phyloP scores from a whole-genome alignment of 2,113 vertebrate genomes.

The Saccopteryx bilineata region DNA sequence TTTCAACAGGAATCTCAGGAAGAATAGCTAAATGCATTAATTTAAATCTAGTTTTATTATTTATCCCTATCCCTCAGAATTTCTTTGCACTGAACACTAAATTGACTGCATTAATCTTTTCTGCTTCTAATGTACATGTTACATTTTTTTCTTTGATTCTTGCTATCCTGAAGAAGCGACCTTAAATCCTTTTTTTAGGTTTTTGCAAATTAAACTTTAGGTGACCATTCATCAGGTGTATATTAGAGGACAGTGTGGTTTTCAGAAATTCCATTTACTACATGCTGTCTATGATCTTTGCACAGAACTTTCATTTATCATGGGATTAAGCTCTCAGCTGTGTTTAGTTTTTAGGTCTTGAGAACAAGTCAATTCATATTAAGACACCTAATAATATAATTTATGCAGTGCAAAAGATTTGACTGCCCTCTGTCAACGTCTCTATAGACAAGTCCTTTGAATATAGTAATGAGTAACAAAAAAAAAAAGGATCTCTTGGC shows the following conservation, averaged over 20 bases:
- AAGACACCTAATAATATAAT: constrained; percentile 91
- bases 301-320: constrained; percentile 91
- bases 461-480: constrained; percentile 88
- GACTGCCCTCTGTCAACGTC: constrained; percentile 89
- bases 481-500: constrained; percentile 86
- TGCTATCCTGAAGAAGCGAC: constrained; percentile 80
- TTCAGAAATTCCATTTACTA: constrained; percentile 92
- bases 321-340: constrained; percentile 91
- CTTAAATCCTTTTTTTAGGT: constrained; percentile 84
- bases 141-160: constrained; percentile 71
- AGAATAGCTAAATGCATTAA: not conserved
- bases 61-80: not conserved
- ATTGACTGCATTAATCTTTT: constrained; percentile 57
- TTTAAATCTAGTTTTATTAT: not conserved
- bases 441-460: constrained; percentile 89
- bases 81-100: constrained; percentile 49
- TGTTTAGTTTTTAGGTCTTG: constrained; percentile 92
- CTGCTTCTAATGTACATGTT: constrained; percentile 71
- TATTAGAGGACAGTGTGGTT: constrained; percentile 86
- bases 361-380: constrained; percentile 91
- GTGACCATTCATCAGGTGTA: constrained; percentile 91
- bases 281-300: constrained; percentile 90
- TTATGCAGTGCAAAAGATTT: constrained; percentile 89
- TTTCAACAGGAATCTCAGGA: not conserved
- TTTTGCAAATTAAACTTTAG: constrained; percentile 85